A percentile compares a stretch with the other conserved stretches of the same genome.
phyloP scores from a whole-genome alignment of 2,113 vertebrate species.

The Dryoscopus gambensis region DNA sequence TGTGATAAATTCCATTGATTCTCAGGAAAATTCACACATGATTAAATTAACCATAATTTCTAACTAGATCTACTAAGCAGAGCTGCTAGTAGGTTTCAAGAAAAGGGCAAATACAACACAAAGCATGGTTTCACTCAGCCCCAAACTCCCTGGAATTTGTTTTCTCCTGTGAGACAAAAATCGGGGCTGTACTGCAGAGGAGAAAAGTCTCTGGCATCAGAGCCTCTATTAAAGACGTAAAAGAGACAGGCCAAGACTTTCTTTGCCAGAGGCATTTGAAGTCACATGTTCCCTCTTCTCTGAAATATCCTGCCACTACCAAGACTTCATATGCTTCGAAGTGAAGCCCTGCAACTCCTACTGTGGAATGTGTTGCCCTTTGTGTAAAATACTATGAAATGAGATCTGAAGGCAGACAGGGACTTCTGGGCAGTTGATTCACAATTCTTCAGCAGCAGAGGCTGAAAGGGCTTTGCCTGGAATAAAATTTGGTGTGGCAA shows the following conservation, averaged over 20 bases:
- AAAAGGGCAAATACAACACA: not conserved
- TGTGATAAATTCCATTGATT: not conserved
- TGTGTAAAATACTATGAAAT: not conserved
- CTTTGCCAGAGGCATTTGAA: not conserved
- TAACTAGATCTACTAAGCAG: not conserved
- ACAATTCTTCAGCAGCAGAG: not conserved
- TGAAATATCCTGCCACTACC: not conserved
- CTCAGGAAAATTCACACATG: not conserved
- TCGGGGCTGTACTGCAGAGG: not conserved
- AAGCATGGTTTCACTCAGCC: not conserved
- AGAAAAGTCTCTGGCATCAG: not conserved
- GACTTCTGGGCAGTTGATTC: not conserved
- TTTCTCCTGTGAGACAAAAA: not conserved
- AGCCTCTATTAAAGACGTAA: not conserved
- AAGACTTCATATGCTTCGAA: not conserved
- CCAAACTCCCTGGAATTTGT: not conserved
- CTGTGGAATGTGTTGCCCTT: fast-evolving
- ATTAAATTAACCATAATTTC: not conserved
- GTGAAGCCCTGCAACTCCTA: not conserved
- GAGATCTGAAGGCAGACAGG: not conserved
- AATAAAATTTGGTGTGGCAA: not conserved
- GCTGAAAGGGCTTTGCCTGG: not conserved
- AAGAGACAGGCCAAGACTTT: not conserved
- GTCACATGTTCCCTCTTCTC: fast-evolving
- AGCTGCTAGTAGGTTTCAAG: not conserved